Base-by-base conservation (phyloP, 2,113 vertebrate species). In the Centrocercus urophasianus region DNA sequence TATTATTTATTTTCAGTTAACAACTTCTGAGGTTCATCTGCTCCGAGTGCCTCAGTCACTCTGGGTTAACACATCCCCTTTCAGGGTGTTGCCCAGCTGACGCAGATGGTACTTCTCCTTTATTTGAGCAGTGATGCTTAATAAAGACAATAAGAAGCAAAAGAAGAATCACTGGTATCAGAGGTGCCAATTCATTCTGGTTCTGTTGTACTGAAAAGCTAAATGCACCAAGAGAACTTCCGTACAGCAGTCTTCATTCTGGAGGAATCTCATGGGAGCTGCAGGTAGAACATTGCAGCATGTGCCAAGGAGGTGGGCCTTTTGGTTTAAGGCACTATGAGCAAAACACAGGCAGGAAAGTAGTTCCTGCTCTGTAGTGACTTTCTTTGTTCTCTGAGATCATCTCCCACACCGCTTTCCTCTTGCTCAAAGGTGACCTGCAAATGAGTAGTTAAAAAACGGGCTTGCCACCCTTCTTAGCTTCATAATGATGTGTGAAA, bases 371-470 rank as follows among this genome's bases (percentile, higher is more conserved):
- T 86, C 2, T n/a, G 2, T 28, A 59, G 13, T 28, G 80, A 64
- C 6, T 71, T 85, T 56, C 88, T 96, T 96, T 96, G 88, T 94
- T 95, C 95, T 92, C 66, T 60, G 10, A 5, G 11, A 54, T 93
- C 86, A 93, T 83, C 88, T 93, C 77, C 76, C 50, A 48, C 36
- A 17, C 36, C 22, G 59, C 88, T 91, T 94, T 79, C n/a, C 89
- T 87, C 59, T 56, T 94, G 89, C 83, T 94, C 63, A 95, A 84
- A 96, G 91, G 95, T 96, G 93, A 96, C 93, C 96, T 96, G 95
- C 94, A 94, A 95, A 96, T 89, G 95, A 65, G 77, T 94, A 77
- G 83, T 48, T 38, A 60, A 61, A 56, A 92, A 65, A 45, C 14
- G 91, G 75, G 50, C 77, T 91, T 93, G 70, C 72, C 54, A 9